Percentiles rank a stretch among this genome's conserved stretches.
Conservation (phyloP, 2,113 vertebrate genomes). For the Phocoena phocoena region DNA sequence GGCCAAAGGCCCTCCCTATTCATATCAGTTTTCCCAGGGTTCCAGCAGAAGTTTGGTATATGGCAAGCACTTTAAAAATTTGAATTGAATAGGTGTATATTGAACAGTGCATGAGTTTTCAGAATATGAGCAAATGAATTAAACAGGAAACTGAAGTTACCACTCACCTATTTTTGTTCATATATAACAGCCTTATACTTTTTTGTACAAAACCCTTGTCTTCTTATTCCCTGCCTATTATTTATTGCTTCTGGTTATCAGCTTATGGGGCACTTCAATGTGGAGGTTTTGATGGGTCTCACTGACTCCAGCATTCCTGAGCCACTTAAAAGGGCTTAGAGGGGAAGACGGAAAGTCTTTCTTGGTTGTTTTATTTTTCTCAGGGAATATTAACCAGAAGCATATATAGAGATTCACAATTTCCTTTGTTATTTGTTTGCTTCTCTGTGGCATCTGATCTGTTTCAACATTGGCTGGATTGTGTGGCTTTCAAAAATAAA, state of each 20-base stretch:
- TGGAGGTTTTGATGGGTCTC: neutral
- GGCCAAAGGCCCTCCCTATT: neutral
- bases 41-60: neutral
- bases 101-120: neutral
- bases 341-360: neutral
- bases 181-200: neutral
- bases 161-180: neutral
- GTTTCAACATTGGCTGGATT: neutral
- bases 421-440: neutral
- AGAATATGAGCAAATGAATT: neutral
- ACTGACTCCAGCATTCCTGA: neutral
- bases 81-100: neutral
- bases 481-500: neutral
- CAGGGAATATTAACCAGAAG: neutral
- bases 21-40: neutral
- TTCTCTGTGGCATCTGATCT: neutral
- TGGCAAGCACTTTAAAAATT: neutral
- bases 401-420: neutral
- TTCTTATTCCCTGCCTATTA: neutral
- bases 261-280: neutral
- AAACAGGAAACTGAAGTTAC: neutral
- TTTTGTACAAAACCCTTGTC: neutral
- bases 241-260: neutral
- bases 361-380: neutral
- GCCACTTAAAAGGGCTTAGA: neutral